These are phyloP conservation scores for Acanthosoma haemorrhoidale DNA, from an alignment of 2,888 invertebrate genomes.

Conservation along the genomic window DNA sequence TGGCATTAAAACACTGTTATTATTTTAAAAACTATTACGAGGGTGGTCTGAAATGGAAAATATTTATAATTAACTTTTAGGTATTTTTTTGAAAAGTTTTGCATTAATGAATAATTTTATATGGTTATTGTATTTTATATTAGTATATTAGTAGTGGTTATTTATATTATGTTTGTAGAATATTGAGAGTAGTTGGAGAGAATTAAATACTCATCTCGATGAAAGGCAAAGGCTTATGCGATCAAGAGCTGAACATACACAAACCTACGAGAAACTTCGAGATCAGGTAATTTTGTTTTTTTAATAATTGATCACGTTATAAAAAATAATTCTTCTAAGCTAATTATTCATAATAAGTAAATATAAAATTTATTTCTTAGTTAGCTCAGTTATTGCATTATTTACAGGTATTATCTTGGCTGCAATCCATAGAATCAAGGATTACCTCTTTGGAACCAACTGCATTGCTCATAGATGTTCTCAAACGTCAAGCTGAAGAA, in stretches of 20 bases:
- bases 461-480: slow-evolving; percentile 78
- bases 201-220: slow-evolving; percentile 71
- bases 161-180: slow-evolving; percentile 45
- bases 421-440: slow-evolving; percentile 70
- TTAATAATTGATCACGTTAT: not conserved
- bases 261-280: slow-evolving; percentile 77
- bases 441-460: slow-evolving; percentile 74
- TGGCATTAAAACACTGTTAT: no score
- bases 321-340: not conserved
- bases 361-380: not conserved
- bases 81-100: no score
- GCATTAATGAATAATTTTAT: no score
- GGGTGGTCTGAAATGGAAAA: no score
- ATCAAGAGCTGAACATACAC: slow-evolving; percentile 77
- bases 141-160: not conserved
- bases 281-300: slow-evolving; percentile 45
- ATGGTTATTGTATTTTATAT: not conserved
- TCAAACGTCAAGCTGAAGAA: slow-evolving; percentile 78
- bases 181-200: slow-evolving; percentile 84
- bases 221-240: slow-evolving; percentile 80
- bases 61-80: no score
- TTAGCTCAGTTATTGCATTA: not conserved
- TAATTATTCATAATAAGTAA: not conserved
- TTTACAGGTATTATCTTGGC: slow-evolving; percentile 54
- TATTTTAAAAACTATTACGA: no score